Conservation (phyloP, 2,113 vertebrate species). For the Quiscalus mexicanus region DNA sequence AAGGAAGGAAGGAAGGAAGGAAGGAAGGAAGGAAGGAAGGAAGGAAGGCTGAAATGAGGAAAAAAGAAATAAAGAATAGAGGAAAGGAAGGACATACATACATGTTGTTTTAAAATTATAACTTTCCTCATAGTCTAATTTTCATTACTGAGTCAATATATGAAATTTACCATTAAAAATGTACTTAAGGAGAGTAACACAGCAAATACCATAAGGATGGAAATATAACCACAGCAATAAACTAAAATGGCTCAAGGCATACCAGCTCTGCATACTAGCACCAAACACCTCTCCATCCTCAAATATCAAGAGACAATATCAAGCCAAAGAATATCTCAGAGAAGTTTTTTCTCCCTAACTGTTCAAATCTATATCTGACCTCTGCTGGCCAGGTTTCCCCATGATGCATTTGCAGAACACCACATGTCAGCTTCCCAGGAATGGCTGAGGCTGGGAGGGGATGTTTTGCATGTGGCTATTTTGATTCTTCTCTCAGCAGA, state of each 20-base stretch:
- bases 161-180: not conserved
- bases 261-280: not conserved
- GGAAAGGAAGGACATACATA: not conserved
- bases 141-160: not conserved
- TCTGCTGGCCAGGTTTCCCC: slow-evolving; percentile 14
- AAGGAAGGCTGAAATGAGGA: too few relatives aligned
- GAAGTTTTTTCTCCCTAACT: not conserved
- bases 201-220: not conserved
- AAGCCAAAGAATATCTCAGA: not conserved
- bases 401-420: not conserved
- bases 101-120: not conserved
- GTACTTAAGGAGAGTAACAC: not conserved
- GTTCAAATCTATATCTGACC: slow-evolving; percentile 21
- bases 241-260: not conserved
- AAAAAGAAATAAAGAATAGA: not conserved
- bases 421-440: accelerated
- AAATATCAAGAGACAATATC: not conserved
- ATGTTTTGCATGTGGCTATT: not conserved
- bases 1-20: too few relatives aligned
- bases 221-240: not conserved
- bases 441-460: not conserved
- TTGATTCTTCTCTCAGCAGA: not conserved
- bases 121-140: not conserved
- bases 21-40: too few relatives aligned
- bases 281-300: not conserved